Evolutionary conservation across 2,797 vertebrate genomes (phyloP).

Genomic region (Hafferia zeledoni): DNA sequence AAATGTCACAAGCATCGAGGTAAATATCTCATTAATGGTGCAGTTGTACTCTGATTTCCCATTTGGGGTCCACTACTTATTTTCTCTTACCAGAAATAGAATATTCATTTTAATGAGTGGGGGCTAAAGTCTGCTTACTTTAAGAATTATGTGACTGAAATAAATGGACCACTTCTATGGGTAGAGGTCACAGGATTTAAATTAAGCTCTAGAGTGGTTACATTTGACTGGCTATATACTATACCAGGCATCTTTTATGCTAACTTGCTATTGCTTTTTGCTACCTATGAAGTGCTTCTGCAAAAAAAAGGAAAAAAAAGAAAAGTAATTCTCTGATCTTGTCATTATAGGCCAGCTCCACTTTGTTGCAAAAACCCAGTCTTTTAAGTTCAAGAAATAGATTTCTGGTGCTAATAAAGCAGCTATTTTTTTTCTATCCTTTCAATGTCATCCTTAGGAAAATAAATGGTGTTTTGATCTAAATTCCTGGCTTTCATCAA

Average conservation of each 20-base stretch:
- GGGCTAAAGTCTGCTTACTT: background rate
- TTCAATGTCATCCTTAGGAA: conserved; percentile 27
- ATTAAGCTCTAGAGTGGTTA: background rate
- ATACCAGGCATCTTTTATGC: background rate
- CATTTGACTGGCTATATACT: background rate
- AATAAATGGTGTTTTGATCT: conserved; percentile 55
- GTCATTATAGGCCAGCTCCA: background rate
- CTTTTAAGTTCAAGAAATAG: conserved; percentile 34
- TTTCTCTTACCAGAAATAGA: conserved; percentile 1
- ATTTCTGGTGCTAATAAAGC: conserved; percentile 45
- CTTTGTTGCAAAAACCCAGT: background rate
- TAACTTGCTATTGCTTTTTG: background rate
- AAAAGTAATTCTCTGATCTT: background rate
- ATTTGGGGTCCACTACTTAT: background rate
- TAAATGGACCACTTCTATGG: background rate
- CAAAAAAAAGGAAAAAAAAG: background rate
- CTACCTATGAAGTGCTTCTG: background rate
- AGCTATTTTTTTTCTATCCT: background rate
- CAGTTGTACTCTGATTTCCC: background rate
- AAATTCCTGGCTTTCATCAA: conserved; percentile 52
- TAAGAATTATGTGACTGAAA: background rate
- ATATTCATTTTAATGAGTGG: background rate
- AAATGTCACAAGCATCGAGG: background rate
- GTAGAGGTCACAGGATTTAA: background rate
- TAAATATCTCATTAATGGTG: background rate